Conservation (phyloP, 2,888 invertebrate genomes). For the Tholera decimalis region DNA sequence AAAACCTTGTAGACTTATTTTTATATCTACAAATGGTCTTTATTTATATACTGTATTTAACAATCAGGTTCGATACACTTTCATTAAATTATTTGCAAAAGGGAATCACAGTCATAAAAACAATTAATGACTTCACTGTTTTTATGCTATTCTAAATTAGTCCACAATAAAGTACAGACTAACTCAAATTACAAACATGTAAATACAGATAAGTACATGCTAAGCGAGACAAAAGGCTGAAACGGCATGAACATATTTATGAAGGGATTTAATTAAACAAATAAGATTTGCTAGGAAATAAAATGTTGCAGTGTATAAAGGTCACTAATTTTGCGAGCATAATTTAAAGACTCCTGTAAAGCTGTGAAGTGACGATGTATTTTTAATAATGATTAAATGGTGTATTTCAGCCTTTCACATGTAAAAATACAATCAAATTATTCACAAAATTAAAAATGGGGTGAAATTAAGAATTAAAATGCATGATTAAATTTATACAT, state of each 20-base stretch:
- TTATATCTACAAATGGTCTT: too few species aligned
- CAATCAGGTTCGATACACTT: too few species aligned
- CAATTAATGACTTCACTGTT: constrained; percentile 9
- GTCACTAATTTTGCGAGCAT: constrained; percentile 16
- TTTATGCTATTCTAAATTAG: constrained; percentile 26
- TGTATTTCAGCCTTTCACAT: constrained; percentile 41
- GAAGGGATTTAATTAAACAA: constrained; percentile 12
- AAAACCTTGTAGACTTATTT: too few species aligned
- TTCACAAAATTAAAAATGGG: constrained; percentile 34
- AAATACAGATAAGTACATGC: constrained; percentile 59
- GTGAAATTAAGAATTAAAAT: constrained; percentile 40
- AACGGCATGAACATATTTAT: constrained; percentile 44
- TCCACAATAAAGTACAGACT: constrained; percentile 21
- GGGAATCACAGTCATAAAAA: neutral
- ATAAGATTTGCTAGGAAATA: constrained; percentile 37
- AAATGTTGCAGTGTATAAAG: constrained; percentile 32
- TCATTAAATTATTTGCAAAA: too few species aligned
- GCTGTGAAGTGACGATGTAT: neutral
- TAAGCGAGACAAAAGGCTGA: constrained; percentile 57
- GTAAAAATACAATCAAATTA: constrained; percentile 21
- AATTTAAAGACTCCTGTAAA: neutral
- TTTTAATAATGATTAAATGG: constrained; percentile 14
- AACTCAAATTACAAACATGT: constrained; percentile 26
- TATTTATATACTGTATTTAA: too few species aligned
- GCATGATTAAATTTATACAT: constrained; percentile 36